phyloP scores from a whole-genome alignment of 2,888 invertebrate species.

The Poecilobothrus nobilitatus region DNA sequence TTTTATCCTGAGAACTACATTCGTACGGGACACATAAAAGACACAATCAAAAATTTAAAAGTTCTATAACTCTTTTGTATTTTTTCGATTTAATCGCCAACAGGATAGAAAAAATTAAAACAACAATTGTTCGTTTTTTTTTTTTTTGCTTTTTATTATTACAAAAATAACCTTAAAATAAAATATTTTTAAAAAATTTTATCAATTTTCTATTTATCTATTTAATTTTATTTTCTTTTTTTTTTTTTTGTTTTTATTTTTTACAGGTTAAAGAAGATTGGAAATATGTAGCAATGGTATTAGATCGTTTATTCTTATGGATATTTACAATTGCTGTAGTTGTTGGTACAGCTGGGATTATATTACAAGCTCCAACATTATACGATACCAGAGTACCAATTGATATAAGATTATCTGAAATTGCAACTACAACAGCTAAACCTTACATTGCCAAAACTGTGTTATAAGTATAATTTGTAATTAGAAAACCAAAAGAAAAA shows the following conservation, averaged over 20 bases:
- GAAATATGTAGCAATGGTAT: constrained; percentile 98
- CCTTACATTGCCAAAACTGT: constrained; percentile 51
- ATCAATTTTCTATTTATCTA: too few species aligned
- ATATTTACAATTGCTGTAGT: constrained; percentile 93
- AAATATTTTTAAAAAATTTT: too few species aligned
- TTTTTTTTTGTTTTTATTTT: background rate
- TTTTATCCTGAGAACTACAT: too few species aligned
- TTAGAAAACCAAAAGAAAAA: constrained; percentile 4
- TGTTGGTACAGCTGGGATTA: constrained; percentile 88
- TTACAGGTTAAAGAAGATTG: constrained; percentile 91
- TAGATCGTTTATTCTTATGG: constrained; percentile 93
- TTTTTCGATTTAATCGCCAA: too few species aligned
- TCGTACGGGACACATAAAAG: too few species aligned
- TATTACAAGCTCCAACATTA: constrained; percentile 87
- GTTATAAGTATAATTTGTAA: constrained; percentile 33
- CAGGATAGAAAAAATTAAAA: too few species aligned
- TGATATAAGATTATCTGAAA: constrained; percentile 80
- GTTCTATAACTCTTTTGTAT: too few species aligned
- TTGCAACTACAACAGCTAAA: constrained; percentile 80
- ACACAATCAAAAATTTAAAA: too few species aligned
- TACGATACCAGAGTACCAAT: constrained; percentile 86
- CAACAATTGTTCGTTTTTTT: too few species aligned
- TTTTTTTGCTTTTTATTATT: too few species aligned
- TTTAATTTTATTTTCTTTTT: too few species aligned
- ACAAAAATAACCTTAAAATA: too few species aligned